phyloP scores from a whole-genome alignment of 2,113 vertebrate species.

The Lichenostomus cassidix region DNA sequence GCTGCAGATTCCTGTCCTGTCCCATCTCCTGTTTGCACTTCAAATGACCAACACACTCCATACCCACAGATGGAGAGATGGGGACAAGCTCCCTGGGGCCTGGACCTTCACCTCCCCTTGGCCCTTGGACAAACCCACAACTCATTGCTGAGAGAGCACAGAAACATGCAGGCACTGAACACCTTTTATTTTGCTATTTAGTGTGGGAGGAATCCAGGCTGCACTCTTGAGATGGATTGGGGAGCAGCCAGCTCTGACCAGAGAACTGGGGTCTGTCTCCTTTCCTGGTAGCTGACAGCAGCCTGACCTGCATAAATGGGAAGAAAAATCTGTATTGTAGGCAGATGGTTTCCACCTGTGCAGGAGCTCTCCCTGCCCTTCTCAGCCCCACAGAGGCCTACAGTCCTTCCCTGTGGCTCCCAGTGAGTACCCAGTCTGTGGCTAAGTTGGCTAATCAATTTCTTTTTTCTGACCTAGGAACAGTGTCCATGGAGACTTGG shows the following conservation, averaged over 20 bases:
- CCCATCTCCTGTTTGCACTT: not conserved
- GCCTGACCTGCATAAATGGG: not conserved
- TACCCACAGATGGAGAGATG: not conserved
- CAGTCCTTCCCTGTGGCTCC: not conserved
- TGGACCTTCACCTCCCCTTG: not conserved
- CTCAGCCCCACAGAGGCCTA: not conserved
- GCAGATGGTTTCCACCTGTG: not conserved
- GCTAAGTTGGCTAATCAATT: not conserved
- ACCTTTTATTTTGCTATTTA: not conserved
- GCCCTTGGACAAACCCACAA: not conserved
- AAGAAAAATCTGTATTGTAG: not conserved
- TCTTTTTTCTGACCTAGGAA: not conserved
- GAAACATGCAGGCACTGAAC: not conserved
- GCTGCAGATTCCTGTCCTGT: not conserved
- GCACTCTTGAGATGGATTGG: rapidly evolving
- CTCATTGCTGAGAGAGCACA: not conserved
- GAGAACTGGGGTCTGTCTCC: not conserved
- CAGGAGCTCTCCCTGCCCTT: not conserved
- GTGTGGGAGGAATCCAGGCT: not conserved
- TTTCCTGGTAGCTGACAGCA: not conserved
- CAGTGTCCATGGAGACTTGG: not conserved
- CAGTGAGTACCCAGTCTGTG: not conserved
- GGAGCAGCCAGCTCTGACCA: not conserved
- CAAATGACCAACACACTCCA: not conserved
- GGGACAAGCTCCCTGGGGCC: not conserved